Conservation (phyloP, 2,797 vertebrate species). For the Carduelis carduelis region DNA sequence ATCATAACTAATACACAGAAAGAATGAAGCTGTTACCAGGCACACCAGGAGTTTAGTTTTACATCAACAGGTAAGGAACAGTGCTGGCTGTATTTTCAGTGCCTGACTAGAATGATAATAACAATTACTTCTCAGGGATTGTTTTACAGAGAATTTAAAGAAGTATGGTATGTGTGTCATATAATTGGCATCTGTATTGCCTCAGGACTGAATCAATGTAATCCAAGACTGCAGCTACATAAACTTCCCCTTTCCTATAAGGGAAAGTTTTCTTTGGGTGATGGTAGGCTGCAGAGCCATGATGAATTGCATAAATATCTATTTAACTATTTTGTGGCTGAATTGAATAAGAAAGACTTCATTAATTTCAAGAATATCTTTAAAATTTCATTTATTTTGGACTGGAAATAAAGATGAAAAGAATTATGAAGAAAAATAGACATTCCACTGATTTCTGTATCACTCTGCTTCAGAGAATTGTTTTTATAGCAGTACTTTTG, state of each 20-base stretch:
- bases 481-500: background rate
- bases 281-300: background rate
- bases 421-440: background rate
- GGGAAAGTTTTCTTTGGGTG: background rate
- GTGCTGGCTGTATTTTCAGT: background rate
- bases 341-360: background rate
- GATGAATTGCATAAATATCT: background rate
- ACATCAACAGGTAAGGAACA: background rate
- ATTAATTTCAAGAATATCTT: background rate
- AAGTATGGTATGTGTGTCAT: background rate
- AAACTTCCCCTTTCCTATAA: background rate
- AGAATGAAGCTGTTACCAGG: background rate
- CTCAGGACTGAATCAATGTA: background rate
- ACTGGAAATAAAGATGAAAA: background rate
- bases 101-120: background rate
- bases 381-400: background rate
- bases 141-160: background rate
- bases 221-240: slow-evolving; percentile 19
- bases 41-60: background rate
- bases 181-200: slow-evolving; percentile 19
- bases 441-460: background rate
- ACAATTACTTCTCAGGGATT: background rate
- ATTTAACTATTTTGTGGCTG: background rate
- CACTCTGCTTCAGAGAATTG: background rate
- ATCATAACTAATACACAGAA: background rate